Percentiles rank a stretch among this genome's conserved stretches.
Evolutionary conservation across 2,797 vertebrate genomes (phyloP).

Genomic region (Limnodromus scolopaceus): DNA sequence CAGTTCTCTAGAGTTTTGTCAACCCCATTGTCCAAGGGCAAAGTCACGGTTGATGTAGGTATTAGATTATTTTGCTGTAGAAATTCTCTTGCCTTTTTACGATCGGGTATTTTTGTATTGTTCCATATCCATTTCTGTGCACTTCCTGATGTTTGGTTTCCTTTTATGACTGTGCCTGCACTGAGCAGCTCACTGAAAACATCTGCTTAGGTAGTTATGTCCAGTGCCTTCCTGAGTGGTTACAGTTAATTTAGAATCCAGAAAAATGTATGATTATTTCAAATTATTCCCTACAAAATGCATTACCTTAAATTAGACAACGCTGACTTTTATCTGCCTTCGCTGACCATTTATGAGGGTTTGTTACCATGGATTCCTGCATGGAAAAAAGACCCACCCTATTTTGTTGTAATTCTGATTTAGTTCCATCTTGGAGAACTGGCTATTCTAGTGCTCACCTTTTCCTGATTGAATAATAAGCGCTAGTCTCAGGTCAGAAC

Average conservation of each 20-base stretch:
- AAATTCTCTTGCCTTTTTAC: neutral
- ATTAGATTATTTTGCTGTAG: neutral
- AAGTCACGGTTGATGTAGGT: neutral
- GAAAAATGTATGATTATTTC: neutral
- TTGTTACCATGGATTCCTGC: neutral
- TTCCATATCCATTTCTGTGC: neutral
- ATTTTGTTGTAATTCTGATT: neutral
- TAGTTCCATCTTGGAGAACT: neutral
- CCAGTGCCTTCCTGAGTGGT: neutral
- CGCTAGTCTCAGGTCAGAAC: neutral
- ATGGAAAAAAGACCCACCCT: neutral
- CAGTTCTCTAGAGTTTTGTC: neutral
- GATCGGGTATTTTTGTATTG: neutral
- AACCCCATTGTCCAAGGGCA: neutral
- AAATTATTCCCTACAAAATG: slow-evolving; percentile 12
- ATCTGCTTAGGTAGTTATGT: neutral
- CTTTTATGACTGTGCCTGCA: neutral
- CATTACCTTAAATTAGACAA: neutral
- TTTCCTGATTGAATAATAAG: neutral
- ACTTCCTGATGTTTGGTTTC: neutral
- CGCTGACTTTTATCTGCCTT: neutral
- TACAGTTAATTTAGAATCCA: slow-evolving; percentile 14
- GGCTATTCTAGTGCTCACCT: neutral
- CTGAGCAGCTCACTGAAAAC: neutral
- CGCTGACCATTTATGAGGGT: neutral